Percentiles rank a stretch among this genome's conserved stretches.
Conservation (phyloP, 92 coral and sea anemone species). For the Epizoanthus ramosus region DNA sequence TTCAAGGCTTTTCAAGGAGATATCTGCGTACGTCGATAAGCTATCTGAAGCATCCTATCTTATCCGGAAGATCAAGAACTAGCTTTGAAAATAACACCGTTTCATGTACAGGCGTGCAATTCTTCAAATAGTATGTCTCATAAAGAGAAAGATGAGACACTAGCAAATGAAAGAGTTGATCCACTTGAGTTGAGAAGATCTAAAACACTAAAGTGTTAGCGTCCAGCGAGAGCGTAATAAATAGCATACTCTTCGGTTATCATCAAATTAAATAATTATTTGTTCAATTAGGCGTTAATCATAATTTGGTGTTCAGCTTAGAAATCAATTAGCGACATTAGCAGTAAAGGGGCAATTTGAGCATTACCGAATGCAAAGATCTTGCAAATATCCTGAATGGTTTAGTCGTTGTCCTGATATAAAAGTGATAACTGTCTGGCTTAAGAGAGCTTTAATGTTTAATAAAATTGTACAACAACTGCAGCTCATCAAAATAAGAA, state of each 20-base stretch:
- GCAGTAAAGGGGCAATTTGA: neutral
- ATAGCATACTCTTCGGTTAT: slow-evolving; percentile 9
- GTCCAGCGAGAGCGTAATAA: neutral
- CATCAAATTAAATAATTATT: slow-evolving; percentile 43
- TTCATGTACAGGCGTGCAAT: slow-evolving; percentile 5
- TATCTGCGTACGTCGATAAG: slow-evolving; percentile 26
- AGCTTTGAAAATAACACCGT: slow-evolving; percentile 29
- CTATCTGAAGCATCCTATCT: slow-evolving; percentile 15
- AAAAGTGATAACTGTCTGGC: too few species aligned
- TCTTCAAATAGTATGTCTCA: slow-evolving; percentile 15
- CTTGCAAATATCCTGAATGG: too few species aligned
- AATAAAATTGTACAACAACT: too few species aligned
- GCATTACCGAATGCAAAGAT: neutral
- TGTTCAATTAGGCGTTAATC: slow-evolving; percentile 44
- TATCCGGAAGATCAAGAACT: slow-evolving; percentile 36
- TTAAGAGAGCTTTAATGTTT: too few species aligned
- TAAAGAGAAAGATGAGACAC: neutral
- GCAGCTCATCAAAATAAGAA: too few species aligned
- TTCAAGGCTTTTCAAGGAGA: neutral
- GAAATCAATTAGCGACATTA: neutral
- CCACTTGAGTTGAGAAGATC: slow-evolving; percentile 15
- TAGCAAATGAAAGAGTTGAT: neutral
- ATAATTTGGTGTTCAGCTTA: neutral
- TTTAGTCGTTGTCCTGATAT: too few species aligned
- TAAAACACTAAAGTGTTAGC: neutral